Conservation (phyloP, 1,140 invertebrate genomes). For the Euwallacea similis region DNA sequence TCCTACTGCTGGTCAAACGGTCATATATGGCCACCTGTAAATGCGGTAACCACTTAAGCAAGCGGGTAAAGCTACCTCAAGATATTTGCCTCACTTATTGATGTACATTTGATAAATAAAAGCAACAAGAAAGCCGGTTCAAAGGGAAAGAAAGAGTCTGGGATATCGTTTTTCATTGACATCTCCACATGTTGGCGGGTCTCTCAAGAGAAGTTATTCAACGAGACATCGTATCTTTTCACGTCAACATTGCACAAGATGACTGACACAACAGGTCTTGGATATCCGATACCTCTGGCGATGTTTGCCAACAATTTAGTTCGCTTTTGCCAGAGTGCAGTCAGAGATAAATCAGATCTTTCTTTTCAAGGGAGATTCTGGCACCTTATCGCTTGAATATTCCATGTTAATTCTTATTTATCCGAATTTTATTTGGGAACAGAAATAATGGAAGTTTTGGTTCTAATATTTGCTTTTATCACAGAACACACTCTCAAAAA, state of each 20-base stretch:
- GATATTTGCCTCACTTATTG: constrained; percentile 1
- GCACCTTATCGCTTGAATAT: too few relatives aligned
- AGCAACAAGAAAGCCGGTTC: background rate
- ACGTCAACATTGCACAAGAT: constrained; percentile 12
- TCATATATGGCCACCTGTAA: constrained; percentile 48
- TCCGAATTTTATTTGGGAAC: too few relatives aligned
- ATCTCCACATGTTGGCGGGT: constrained; percentile 19
- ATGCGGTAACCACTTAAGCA: background rate
- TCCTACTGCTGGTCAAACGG: constrained; percentile 38
- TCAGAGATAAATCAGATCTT: constrained; percentile 11
- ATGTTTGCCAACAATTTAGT: constrained; percentile 19
- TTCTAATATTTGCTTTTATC: too few relatives aligned
- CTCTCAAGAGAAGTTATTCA: constrained; percentile 15
- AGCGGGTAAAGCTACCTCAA: background rate
- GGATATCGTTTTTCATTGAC: constrained; percentile 19
- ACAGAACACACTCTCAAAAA: too few relatives aligned
- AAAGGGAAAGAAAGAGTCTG: background rate
- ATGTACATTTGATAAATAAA: background rate
- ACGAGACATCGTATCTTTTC: constrained; percentile 26
- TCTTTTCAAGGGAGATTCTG: background rate
- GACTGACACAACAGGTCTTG: constrained; percentile 20
- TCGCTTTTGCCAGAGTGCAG: constrained; percentile 10
- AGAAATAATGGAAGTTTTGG: too few relatives aligned
- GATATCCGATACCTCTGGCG: constrained; percentile 10
- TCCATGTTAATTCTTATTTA: too few relatives aligned